Conservation (phyloP, 2,797 vertebrate species). For the Gouania willdenowi region DNA sequence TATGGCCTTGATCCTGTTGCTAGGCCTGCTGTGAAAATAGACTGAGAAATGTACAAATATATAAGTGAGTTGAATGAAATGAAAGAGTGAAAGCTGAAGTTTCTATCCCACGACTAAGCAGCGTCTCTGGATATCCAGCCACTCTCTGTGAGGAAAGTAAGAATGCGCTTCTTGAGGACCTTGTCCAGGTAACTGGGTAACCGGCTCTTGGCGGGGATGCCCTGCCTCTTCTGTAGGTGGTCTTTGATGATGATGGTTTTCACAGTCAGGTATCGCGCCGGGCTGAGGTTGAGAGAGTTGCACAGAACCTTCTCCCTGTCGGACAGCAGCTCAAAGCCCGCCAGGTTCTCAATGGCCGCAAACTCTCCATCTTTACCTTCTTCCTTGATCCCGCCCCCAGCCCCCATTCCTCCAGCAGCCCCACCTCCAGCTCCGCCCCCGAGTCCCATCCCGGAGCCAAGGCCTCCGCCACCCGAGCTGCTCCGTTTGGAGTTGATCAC, state of each 20-base stretch:
- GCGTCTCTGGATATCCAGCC: conserved; percentile 97
- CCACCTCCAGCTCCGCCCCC: conserved; percentile 44
- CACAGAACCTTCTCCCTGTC: conserved; percentile 96
- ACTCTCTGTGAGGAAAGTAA: conserved; percentile 94
- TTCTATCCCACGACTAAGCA: conserved; percentile 70
- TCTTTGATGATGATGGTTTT: conserved; percentile 98
- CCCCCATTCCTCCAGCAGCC: conserved; percentile 47
- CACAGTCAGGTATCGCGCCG: conserved; percentile 91
- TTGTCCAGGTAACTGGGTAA: conserved; percentile 95
- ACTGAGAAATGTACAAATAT: conserved; percentile 49
- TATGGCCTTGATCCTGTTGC: conserved; percentile 32
- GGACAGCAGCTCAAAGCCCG: conserved; percentile 91
- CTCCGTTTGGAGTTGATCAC: conserved; percentile 79
- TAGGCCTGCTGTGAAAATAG: conserved; percentile 52
- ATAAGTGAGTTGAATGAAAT: conserved; percentile 31
- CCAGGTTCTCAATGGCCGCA: conserved; percentile 89
- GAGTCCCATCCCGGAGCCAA: conserved; percentile 70
- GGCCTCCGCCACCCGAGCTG: conserved; percentile 49
- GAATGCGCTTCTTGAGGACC: conserved; percentile 93
- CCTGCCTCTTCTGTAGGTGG: conserved; percentile 94
- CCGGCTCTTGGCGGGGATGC: conserved; percentile 93
- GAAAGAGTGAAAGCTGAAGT: conserved; percentile 21
- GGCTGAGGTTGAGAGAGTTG: conserved; percentile 88
- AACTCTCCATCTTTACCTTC: conserved; percentile 90
- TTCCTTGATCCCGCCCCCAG: conserved; percentile 75